Evolutionary conservation across 2,113 vertebrate species (phyloP).

Genomic region (Oryzias celebensis): DNA sequence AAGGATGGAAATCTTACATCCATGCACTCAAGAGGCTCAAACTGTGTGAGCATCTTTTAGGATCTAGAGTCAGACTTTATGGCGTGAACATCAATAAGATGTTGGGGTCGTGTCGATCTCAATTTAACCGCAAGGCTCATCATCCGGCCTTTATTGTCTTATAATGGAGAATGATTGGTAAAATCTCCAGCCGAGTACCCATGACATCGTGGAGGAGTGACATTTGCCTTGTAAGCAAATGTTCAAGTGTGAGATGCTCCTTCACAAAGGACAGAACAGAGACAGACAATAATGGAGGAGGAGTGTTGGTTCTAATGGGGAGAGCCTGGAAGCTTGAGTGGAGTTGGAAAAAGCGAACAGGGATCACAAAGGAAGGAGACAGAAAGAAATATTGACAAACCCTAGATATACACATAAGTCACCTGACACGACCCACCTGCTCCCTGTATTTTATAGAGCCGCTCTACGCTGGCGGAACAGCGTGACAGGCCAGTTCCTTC

Average conservation of each 20-base stretch:
- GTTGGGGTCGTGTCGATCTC: constrained; percentile 41
- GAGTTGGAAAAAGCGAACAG: constrained; percentile 28
- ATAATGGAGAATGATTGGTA: constrained; percentile 43
- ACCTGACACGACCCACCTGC: constrained; percentile 74
- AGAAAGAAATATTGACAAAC: constrained; percentile 85
- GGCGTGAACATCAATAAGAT: constrained; percentile 33
- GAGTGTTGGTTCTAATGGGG: constrained; percentile 22
- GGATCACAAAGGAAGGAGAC: constrained; percentile 64
- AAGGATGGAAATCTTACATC: constrained; percentile 41
- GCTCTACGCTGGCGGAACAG: constrained; percentile 80
- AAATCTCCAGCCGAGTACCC: constrained; percentile 41
- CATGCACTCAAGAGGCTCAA: constrained; percentile 20
- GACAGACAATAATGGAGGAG: constrained; percentile 22
- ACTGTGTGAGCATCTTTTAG: constrained; percentile 17
- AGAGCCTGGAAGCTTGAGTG: constrained; percentile 13
- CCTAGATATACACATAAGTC: constrained; percentile 84
- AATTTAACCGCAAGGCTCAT: constrained; percentile 39
- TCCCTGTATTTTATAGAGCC: constrained; percentile 79
- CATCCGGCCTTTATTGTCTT: constrained; percentile 18
- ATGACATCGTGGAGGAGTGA: constrained; percentile 18
- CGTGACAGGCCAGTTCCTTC: constrained; percentile 84
- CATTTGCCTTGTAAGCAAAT: constrained; percentile 17
- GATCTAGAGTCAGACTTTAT: constrained; percentile 29
- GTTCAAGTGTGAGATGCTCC: constrained; percentile 2
- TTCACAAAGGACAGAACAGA: background rate